These are phyloP conservation scores for Orgyia antiqua DNA, from an alignment of 2,888 invertebrate genomes.

Conservation along the genomic window DNA sequence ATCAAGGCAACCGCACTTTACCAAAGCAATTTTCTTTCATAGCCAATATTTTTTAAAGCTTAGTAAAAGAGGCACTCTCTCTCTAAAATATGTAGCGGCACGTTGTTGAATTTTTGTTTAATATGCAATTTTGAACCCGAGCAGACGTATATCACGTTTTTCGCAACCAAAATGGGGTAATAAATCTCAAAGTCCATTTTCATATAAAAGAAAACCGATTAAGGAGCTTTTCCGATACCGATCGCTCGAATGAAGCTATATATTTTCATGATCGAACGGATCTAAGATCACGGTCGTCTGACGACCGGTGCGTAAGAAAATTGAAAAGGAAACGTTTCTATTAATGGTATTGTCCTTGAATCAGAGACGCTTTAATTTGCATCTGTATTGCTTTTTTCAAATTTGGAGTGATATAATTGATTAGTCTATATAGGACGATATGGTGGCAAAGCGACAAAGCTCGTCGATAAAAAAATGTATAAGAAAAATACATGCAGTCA, in stretches of 20 bases:
- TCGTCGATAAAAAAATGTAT: no score
- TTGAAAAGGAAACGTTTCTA: constrained; percentile 67
- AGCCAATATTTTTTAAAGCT: constrained; percentile 57
- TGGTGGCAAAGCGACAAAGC: no score
- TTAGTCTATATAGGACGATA: no score
- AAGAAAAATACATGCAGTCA: no score
- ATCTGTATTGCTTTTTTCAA: background rate
- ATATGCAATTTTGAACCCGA: constrained; percentile 60
- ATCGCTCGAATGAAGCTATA: constrained; percentile 75
- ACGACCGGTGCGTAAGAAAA: constrained; percentile 70
- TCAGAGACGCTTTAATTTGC: constrained; percentile 15
- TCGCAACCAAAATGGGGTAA: constrained; percentile 66
- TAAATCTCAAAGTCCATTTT: constrained; percentile 76
- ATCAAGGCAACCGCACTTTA: constrained; percentile 67
- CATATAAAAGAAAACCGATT: constrained; percentile 78
- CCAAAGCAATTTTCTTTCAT: constrained; percentile 66
- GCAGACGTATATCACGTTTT: constrained; percentile 62
- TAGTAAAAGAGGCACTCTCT: constrained; percentile 39
- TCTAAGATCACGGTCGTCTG: constrained; percentile 69
- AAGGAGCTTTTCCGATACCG: constrained; percentile 74
- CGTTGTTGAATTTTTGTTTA: constrained; percentile 66
- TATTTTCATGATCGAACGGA: constrained; percentile 76
- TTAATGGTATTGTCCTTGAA: constrained; percentile 55
- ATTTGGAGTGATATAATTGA: background rate
- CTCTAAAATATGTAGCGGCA: constrained; percentile 58